phyloP scores from a whole-genome alignment of 2,888 invertebrate genomes.

The Oxyteleia sp. region DNA sequence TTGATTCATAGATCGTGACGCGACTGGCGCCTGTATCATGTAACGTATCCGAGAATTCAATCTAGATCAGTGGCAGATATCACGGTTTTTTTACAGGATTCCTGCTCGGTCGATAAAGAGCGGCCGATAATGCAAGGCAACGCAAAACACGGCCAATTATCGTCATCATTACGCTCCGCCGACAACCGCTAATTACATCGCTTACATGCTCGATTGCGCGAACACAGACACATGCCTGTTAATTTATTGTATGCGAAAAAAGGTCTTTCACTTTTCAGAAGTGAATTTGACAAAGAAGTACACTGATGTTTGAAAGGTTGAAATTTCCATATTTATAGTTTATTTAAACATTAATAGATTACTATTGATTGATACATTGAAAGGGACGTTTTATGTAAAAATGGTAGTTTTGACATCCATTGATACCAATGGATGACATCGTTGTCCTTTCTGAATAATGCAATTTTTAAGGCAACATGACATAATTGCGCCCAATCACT shows the following conservation, averaged over 20 bases:
- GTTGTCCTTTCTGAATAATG: too few species aligned
- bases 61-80: slow-evolving; percentile 67
- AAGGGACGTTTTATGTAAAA: too few species aligned
- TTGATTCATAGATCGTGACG: slow-evolving; percentile 65
- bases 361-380: too few species aligned
- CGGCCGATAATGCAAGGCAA: slow-evolving; percentile 57
- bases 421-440: too few species aligned
- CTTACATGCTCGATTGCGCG: slow-evolving; percentile 66
- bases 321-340: not conserved
- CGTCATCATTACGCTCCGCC: slow-evolving; percentile 77
- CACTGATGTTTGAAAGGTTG: not conserved
- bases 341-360: too few species aligned
- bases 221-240: slow-evolving; percentile 48
- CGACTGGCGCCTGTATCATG: slow-evolving; percentile 66
- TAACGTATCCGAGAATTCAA: slow-evolving; percentile 66
- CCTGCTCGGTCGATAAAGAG: slow-evolving; percentile 61
- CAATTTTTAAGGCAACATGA: too few species aligned
- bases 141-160: slow-evolving; percentile 75
- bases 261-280: slow-evolving; percentile 52
- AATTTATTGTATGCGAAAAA: slow-evolving; percentile 40
- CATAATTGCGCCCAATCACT: too few species aligned
- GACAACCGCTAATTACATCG: slow-evolving; percentile 78
- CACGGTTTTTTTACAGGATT: slow-evolving; percentile 50
- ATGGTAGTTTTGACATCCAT: too few species aligned
- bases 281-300: slow-evolving; percentile 8